A percentile compares a stretch with the other conserved stretches of the same genome.
phyloP scores from a whole-genome alignment of 92 coral and sea anemone species.

The Micromussa lordhowensis region DNA sequence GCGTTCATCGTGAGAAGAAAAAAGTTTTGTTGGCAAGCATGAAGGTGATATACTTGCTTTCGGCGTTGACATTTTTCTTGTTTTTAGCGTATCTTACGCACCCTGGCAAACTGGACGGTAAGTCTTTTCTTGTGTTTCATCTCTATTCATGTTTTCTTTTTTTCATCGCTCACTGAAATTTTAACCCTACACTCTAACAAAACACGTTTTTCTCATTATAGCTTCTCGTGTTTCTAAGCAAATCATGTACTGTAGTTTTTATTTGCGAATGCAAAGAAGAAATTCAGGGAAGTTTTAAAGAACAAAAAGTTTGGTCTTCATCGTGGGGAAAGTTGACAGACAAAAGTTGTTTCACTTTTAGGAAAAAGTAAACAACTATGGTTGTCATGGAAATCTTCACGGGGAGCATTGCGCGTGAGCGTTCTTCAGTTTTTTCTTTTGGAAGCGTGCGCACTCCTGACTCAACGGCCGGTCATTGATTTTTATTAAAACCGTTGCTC shows the following conservation, averaged over 20 bases:
- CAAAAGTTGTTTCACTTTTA: background rate
- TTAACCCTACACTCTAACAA: background rate
- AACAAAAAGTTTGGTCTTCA: background rate
- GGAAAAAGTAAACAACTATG: background rate
- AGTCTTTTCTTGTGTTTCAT: too few species aligned
- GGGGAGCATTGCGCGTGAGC: background rate
- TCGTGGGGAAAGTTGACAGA: background rate
- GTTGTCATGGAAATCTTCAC: background rate
- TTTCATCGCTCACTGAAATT: background rate
- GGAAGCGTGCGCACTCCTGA: background rate
- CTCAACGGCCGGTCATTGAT: too few species aligned
- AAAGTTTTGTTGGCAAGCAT: background rate
- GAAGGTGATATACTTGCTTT: too few species aligned
- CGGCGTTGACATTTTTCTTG: too few species aligned
- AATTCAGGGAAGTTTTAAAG: background rate
- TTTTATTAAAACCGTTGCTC: background rate
- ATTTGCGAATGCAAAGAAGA: background rate
- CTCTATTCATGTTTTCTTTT: too few species aligned
- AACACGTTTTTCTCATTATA: too few species aligned
- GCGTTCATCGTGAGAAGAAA: slow-evolving; percentile 12
- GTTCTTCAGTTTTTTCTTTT: too few species aligned
- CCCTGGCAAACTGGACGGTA: too few species aligned
- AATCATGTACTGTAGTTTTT: background rate
- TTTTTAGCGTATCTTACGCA: too few species aligned
- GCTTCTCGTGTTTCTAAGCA: background rate